Percentiles rank a stretch among this genome's conserved stretches.
Evolutionary conservation across 2,888 invertebrate species (phyloP).

Genomic region (Subacronicta megacephala): DNA sequence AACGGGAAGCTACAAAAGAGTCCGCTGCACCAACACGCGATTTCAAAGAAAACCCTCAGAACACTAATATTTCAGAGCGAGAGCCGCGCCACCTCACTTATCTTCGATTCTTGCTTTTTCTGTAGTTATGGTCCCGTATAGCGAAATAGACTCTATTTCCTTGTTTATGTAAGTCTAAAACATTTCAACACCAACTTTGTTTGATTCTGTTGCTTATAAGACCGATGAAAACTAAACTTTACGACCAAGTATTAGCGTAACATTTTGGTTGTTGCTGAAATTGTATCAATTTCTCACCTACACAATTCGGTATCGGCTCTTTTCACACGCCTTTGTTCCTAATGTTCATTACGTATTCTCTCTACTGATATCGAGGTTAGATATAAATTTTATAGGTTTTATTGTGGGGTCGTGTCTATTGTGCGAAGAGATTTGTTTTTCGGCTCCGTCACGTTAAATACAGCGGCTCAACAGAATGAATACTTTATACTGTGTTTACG

Average conservation of each 20-base stretch:
- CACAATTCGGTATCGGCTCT: constrained; percentile 81
- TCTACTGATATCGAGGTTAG: constrained; percentile 82
- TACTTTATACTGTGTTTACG: constrained; percentile 67
- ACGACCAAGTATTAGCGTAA: constrained; percentile 50
- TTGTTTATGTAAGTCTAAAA: constrained; percentile 54
- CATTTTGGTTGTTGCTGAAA: constrained; percentile 46
- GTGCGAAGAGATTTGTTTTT: constrained; percentile 73
- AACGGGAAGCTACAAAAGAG: constrained; percentile 66
- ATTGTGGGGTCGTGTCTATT: constrained; percentile 73
- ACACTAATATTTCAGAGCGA: constrained; percentile 82
- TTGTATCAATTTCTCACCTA: constrained; percentile 79
- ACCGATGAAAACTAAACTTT: constrained; percentile 61
- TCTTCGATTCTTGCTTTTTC: constrained; percentile 76
- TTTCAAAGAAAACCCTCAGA: constrained; percentile 78
- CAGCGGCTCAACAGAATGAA: constrained; percentile 62
- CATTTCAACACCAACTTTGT: constrained; percentile 47
- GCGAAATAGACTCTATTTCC: constrained; percentile 53
- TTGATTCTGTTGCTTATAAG: constrained; percentile 61
- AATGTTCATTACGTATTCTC: constrained; percentile 87
- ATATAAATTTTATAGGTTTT: constrained; percentile 85
- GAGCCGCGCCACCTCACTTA: constrained; percentile 78
- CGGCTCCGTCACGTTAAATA: constrained; percentile 63
- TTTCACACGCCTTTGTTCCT: constrained; percentile 84
- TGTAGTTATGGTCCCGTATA: constrained; percentile 27
- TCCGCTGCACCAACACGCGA: constrained; percentile 68